Base-by-base conservation (phyloP, 2,113 vertebrate species). In the Barnardius zonarius region DNA sequence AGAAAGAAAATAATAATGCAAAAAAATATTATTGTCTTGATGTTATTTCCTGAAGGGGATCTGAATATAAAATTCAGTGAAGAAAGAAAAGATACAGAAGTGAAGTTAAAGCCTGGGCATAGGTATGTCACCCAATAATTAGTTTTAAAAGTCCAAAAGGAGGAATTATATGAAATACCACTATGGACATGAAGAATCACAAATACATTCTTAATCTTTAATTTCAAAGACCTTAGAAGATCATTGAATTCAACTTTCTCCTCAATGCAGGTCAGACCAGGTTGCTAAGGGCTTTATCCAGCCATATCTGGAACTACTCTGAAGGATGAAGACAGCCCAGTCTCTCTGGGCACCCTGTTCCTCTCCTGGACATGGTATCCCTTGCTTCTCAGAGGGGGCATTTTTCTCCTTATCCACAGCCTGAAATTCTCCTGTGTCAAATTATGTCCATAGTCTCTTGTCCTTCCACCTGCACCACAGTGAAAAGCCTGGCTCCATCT, bases 361-460 rank as follows among this genome's bases (percentile, higher is more conserved):
- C 24, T 80, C 49, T 64, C 28, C 19, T n/a, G 44, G 39, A 78
- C 30, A 12, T 55, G 31, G 17, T 44, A 7, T 22, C 4, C 11
- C 7, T 27, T 52, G 5, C 31, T 24, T 8, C 25, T 46, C 31
- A 30, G 27, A 23, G 18, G 2, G 6, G 25, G 11, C 11, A 28
- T 41, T 72, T 52, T 55, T 25, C 33, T 62, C 11, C 31, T 35
- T 39, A 54, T 15, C 52, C 23, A 13, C 5, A 20, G 11, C 33
- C 22, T 78, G 49, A 73, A 92, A 64, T 51, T 73, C 6, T 73
- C 51, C 23, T 28, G 8, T 51, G 64, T 74, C 39, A 61, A 41
- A 10, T 61, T 59, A 59, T 0, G 0, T 30, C 16, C 28, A 30
- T 1, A 54, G n/a, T 30, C 39, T 77, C 30, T 33, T 44, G 41